phyloP scores from a whole-genome alignment of 92 coral and sea anemone species.

The Paragorgia papillata region DNA sequence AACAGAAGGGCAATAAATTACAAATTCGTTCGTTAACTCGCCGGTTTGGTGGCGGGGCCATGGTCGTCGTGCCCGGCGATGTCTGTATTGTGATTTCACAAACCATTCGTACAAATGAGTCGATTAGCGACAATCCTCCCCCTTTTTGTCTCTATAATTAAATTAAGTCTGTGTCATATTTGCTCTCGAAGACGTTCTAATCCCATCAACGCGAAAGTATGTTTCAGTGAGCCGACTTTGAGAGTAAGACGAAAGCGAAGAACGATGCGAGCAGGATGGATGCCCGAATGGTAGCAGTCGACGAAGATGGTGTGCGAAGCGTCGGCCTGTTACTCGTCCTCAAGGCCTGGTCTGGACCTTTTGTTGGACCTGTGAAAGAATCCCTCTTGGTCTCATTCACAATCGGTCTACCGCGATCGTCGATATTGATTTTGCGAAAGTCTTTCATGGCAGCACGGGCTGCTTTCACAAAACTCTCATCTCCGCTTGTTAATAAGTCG shows the following conservation, averaged over 20 bases:
- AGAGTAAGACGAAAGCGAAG: neutral
- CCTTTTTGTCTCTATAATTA: constrained; percentile 40
- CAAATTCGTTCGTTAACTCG: neutral
- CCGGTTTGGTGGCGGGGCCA: neutral
- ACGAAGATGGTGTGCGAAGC: neutral
- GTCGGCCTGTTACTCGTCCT: neutral
- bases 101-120: constrained; percentile 37
- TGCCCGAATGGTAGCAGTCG: neutral
- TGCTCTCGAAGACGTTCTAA: neutral
- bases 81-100: constrained; percentile 24
- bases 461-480: constrained; percentile 77
- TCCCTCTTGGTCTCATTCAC: constrained; percentile 31
- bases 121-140: constrained; percentile 37
- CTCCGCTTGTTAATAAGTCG: constrained; percentile 83
- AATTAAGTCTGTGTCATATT: constrained; percentile 25
- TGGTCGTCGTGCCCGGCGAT: neutral
- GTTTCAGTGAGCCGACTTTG: neutral
- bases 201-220: constrained; percentile 29
- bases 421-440: constrained; percentile 12
- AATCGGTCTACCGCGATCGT: constrained; percentile 23
- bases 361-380: neutral
- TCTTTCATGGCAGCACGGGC: constrained; percentile 86
- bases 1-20: neutral
- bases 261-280: neutral
- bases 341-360: neutral